A percentile compares a stretch with the other conserved stretches of the same genome.
Conservation (phyloP, 2,113 vertebrate species). For the Mustela lutreola region DNA sequence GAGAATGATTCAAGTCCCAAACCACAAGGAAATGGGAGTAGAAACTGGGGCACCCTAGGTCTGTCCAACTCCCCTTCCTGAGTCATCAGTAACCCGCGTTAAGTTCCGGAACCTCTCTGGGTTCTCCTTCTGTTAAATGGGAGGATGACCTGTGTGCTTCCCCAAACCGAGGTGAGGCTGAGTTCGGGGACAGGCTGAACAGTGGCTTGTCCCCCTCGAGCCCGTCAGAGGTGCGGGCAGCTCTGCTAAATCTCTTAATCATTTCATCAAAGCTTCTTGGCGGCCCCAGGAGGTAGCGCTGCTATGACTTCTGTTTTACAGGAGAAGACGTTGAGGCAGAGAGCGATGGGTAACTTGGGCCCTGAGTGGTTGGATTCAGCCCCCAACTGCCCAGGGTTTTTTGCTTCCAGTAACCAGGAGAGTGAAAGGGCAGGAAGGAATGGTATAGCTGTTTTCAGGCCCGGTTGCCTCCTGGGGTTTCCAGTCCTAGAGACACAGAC, state of each 20-base stretch:
- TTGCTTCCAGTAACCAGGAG: not conserved
- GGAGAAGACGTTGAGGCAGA: not conserved
- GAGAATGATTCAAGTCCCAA: not conserved
- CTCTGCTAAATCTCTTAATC: accelerated
- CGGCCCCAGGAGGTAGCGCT: not conserved
- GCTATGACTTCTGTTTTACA: not conserved
- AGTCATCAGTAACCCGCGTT: not conserved
- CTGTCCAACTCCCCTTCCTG: not conserved
- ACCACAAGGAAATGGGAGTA: not conserved
- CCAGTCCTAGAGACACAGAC: accelerated
- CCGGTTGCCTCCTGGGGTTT: too few species aligned
- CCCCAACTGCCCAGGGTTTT: not conserved
- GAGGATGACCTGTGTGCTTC: not conserved
- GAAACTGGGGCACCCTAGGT: not conserved
- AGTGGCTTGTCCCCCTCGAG: accelerated
- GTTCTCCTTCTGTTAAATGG: not conserved
- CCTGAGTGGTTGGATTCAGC: not conserved
- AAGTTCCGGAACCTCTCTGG: not conserved
- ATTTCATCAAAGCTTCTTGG: not conserved
- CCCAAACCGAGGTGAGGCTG: not conserved
- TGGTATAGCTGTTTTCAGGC: not conserved
- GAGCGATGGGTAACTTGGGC: not conserved
- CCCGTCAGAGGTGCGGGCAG: accelerated
- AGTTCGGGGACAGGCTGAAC: not conserved
- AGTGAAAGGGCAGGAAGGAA: too few species aligned